These are phyloP conservation scores for Alectoris magna DNA, from an alignment of 2,797 vertebrate species.

Conservation along the genomic window DNA sequence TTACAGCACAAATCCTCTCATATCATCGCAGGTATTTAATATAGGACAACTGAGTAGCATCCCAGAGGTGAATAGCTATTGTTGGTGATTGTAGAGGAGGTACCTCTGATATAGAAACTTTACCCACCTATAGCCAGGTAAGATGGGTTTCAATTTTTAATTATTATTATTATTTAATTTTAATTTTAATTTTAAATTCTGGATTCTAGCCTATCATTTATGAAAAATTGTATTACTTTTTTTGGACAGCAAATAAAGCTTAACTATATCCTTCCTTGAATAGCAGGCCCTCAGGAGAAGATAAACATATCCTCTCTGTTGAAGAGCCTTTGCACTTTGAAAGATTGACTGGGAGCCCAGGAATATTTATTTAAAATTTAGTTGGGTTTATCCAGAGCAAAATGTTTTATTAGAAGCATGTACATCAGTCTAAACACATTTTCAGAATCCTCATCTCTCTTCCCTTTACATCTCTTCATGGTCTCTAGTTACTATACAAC, in stretches of 20 bases:
- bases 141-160: not conserved
- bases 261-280: not conserved
- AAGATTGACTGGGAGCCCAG: not conserved
- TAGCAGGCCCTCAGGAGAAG: not conserved
- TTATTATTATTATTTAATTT: not conserved
- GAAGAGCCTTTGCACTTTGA: not conserved
- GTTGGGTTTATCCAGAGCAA: not conserved
- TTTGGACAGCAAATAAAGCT: not conserved
- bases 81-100: not conserved
- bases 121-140: not conserved
- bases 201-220: not conserved
- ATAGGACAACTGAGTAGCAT: not conserved
- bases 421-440: not conserved
- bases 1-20: not conserved
- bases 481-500: not conserved
- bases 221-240: not conserved
- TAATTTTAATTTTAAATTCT: not conserved
- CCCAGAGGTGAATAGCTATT: not conserved
- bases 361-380: not conserved
- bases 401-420: not conserved
- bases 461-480: not conserved
- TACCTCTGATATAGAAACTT: not conserved
- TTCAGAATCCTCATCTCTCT: not conserved
- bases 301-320: not conserved
- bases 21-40: not conserved